Evolutionary conservation across 1,140 invertebrate genomes (phyloP).

Genomic region (Drosophila albomicans): DNA sequence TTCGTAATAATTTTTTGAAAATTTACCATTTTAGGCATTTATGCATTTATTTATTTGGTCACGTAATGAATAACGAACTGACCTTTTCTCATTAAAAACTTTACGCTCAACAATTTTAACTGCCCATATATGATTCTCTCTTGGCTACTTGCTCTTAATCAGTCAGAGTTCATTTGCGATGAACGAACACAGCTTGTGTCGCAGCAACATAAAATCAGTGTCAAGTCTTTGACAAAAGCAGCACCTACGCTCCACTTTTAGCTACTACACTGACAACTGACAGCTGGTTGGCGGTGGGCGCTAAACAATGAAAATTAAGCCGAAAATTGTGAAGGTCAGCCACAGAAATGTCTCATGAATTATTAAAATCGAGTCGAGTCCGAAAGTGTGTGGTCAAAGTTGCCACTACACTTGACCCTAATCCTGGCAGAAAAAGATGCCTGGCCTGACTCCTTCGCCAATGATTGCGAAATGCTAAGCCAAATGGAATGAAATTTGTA

Average conservation of each 20-base stretch:
- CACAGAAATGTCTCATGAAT: constrained; percentile 55
- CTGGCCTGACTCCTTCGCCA: constrained; percentile 31
- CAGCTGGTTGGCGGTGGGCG: constrained; percentile 27
- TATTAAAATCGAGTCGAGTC: constrained; percentile 49
- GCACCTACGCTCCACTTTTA: constrained; percentile 11
- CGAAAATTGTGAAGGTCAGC: constrained; percentile 74
- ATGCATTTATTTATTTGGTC: neutral
- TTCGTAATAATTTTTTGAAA: neutral
- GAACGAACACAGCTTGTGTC: constrained; percentile 21
- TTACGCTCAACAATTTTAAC: neutral
- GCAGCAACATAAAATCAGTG: constrained; percentile 44
- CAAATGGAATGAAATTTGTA: constrained; percentile 66
- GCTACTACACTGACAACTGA: neutral
- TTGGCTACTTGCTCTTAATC: constrained; percentile 5
- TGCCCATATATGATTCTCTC: neutral
- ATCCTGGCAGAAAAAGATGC: constrained; percentile 49
- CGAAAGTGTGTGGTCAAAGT: constrained; percentile 33
- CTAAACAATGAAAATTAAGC: constrained; percentile 61
- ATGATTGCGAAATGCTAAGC: constrained; percentile 72
- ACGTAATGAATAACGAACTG: neutral
- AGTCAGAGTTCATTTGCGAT: constrained; percentile 10
- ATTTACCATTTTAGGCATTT: neutral
- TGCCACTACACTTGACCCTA: constrained; percentile 64
- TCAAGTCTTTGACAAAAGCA: constrained; percentile 41
- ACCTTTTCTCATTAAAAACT: neutral